Evolutionary conservation across 2,113 vertebrate species (phyloP), one percentile per base, ranked within the genome.

Genomic region (Lucifuga dentata): DNA sequence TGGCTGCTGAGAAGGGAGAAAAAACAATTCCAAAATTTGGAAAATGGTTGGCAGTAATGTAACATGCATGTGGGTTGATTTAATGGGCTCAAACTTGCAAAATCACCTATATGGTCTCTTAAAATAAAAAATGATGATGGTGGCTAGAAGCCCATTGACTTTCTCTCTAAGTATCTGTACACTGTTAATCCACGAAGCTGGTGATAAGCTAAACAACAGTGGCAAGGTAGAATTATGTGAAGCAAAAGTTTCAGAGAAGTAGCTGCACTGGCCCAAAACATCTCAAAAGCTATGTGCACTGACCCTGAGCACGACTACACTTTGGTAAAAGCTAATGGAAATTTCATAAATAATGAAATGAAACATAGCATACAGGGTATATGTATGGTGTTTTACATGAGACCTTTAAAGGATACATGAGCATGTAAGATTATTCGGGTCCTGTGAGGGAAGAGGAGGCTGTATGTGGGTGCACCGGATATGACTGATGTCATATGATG

Each of bases 261-360:
- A 68, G 17, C 60, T 69, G 21, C 32, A 48, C 24, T 58, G 40
- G 29, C 63, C 45, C 60, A 73, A 80, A 74, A 69, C 59, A 69
- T 67, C 56, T 80, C 61, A 64, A 72, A 48, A 58, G 68, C 26
- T 62, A 63, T 68, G 61, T 75, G 72, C 68, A 80, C 29, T 80
- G 61, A 80, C 75, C 66, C 44, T 71, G 20, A 45, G 29, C 1
- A 24, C 2, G 44, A 61, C 67, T 51, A 40, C 75, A 73, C 63
- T 69, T 36, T 26, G 33, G 60, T 68, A 79, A 76, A 81, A 64
- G 68, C 82, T 83, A 78, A 68, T 68, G 60, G 71, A 81, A 69
- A 79, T 83, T 57, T 70, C 62, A 80, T 81, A 50, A 85, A 81
- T 88, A 81, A 84, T 84, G 41, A 74, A 88, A 68, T 63, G 40